Evolutionary conservation across 2,113 vertebrate genomes (phyloP).

Genomic region (Proterorhinus semilunaris): DNA sequence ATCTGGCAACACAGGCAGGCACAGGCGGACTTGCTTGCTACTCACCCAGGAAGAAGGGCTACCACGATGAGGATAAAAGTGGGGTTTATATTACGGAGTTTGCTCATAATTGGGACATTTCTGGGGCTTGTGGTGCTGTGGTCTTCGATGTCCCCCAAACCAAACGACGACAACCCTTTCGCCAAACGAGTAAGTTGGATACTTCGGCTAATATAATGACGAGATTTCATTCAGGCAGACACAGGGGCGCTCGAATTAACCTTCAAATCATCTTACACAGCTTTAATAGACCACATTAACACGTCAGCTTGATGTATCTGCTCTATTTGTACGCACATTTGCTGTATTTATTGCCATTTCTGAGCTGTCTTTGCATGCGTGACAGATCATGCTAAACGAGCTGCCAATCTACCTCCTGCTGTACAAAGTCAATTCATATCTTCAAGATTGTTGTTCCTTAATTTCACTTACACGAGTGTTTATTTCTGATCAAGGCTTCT

Average conservation of each 20-base stretch:
- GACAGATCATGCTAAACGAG: neutral
- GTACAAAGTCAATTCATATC: neutral
- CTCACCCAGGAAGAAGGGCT: conserved; percentile 1
- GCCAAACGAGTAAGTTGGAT: conserved; percentile 71
- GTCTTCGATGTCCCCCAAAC: conserved; percentile 82
- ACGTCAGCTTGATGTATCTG: neutral
- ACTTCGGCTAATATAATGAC: neutral
- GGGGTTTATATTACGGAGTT: conserved; percentile 86
- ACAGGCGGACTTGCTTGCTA: conserved; percentile 3
- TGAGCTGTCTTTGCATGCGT: neutral
- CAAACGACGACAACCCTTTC: conserved; percentile 73
- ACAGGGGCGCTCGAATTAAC: neutral
- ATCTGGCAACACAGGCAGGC: conserved; percentile 8
- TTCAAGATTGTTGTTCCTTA: no score
- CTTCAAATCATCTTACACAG: neutral
- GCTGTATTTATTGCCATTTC: neutral
- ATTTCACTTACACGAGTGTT: no score
- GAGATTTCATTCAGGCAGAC: neutral
- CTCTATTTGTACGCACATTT: neutral
- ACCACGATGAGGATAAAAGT: conserved; percentile 87
- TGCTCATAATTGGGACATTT: conserved; percentile 83
- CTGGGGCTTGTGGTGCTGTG: conserved; percentile 86
- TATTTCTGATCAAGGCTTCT: no score
- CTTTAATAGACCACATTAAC: neutral
- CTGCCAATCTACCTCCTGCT: neutral